Base-by-base conservation (phyloP, 1,140 invertebrate genomes). In the Macrobrachium nipponense region DNA sequence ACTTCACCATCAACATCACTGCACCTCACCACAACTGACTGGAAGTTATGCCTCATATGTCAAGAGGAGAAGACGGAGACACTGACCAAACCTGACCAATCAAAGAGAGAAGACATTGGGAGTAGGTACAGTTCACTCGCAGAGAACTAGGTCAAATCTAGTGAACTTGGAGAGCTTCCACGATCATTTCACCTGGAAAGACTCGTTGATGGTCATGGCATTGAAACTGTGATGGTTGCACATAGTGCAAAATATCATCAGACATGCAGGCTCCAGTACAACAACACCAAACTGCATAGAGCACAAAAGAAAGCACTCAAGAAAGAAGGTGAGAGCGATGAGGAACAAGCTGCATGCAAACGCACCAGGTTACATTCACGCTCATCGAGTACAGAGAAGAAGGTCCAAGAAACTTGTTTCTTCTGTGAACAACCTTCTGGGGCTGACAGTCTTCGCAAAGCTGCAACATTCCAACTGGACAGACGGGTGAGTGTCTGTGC, bases 1-100 rank as follows among this genome's bases (percentile, higher is more conserved):
- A n/a, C n/a, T n/a, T n/a, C n/a, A n/a, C n/a, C n/a, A n/a, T n/a
- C n/a, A n/a, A n/a, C n/a, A n/a, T n/a, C n/a, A n/a, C n/a, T n/a
- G n/a, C n/a, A n/a, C n/a, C n/a, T n/a, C n/a, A n/a, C n/a, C n/a
- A n/a, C n/a, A n/a, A n/a, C n/a, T n/a, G n/a, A n/a, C n/a, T n/a
- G n/a, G n/a, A n/a, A n/a, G n/a, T n/a, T n/a, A n/a, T n/a, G 44
- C 44, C 44, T 79, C 11, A 79, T 79, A 61, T 79, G 77, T 44
- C 77, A 79, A 62, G 51, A 2, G n/a, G 36, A 60, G 11, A 79
- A 77, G 27, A 27, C 59, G 27, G 61, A 79, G 23, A 20, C 77
- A 44, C 58, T 79, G 77, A 79, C n/a, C 60, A 5, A 60, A 20
- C 59, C 58, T 18, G 15, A 2, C 10, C 58, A 79, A 23, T 79